Evolutionary conservation across 2,113 vertebrate species (phyloP).

Genomic region (Thamnophis sirtalis): DNA sequence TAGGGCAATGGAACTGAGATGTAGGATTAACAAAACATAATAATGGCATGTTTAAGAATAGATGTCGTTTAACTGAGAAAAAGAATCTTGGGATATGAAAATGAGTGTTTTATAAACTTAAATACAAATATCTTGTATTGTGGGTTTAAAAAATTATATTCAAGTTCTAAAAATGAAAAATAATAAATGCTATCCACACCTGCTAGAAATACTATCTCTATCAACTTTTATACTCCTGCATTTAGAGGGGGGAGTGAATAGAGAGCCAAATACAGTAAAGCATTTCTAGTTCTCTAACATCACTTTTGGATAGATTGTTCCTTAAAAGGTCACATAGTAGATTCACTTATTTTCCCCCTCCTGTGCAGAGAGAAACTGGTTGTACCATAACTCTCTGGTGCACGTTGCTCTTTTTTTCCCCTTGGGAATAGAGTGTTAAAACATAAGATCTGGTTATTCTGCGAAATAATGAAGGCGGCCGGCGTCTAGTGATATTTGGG

Average conservation of each 20-base stretch:
- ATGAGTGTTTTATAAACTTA: neutral
- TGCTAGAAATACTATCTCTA: neutral
- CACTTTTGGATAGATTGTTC: neutral
- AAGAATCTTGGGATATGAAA: neutral
- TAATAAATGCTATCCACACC: neutral
- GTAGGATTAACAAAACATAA: neutral
- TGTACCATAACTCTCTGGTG: neutral
- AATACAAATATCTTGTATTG: neutral
- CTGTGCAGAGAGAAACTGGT: neutral
- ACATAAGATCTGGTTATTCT: neutral
- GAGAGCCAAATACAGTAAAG: slow-evolving; percentile 2
- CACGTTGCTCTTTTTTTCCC: neutral
- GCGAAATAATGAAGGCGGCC: neutral
- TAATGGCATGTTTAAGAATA: neutral
- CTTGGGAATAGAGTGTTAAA: neutral
- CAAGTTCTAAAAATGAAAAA: neutral
- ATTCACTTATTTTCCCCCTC: neutral
- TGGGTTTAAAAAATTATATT: too few relatives aligned
- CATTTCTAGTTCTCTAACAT: neutral
- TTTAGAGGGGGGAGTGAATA: neutral
- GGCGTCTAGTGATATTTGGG: neutral
- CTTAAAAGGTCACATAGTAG: neutral
- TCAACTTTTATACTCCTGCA: neutral
- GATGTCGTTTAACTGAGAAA: neutral
- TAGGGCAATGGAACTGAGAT: neutral